A percentile compares a stretch with the other conserved stretches of the same genome.
phyloP scores from a whole-genome alignment of 1,140 invertebrate genomes.

The Paracyclopina nana region DNA sequence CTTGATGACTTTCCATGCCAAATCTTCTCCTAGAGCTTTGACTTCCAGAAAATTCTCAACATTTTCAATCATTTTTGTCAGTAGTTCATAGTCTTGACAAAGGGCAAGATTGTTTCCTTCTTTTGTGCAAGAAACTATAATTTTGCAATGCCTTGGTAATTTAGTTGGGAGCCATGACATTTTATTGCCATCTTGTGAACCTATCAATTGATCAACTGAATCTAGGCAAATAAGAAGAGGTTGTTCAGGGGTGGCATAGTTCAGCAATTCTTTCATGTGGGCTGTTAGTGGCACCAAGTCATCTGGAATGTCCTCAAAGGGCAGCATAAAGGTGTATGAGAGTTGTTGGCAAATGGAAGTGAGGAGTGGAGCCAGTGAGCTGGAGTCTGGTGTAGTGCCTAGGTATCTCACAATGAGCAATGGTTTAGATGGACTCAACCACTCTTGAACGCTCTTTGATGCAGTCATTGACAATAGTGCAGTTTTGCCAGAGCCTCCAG shows the following conservation, averaged over 20 bases:
- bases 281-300: constrained; percentile 85
- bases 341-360: constrained; percentile 90
- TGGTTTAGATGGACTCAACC: constrained; percentile 48
- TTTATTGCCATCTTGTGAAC: constrained; percentile 78
- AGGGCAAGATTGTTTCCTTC: constrained; percentile 66
- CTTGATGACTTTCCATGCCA: constrained; percentile 80
- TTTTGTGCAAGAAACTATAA: constrained; percentile 70
- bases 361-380: constrained; percentile 73
- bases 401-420: constrained; percentile 77
- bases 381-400: constrained; percentile 90
- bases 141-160: constrained; percentile 73
- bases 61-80: constrained; percentile 69
- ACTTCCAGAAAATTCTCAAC: constrained; percentile 85
- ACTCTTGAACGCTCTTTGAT: constrained; percentile 44
- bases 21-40: constrained; percentile 65
- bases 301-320: constrained; percentile 81
- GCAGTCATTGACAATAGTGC: constrained; percentile 83
- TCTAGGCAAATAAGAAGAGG: constrained; percentile 71
- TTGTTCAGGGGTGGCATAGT: constrained; percentile 52
- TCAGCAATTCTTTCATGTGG: constrained; percentile 81
- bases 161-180: constrained; percentile 86
- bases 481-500: constrained; percentile 92
- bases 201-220: constrained; percentile 86
- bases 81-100: constrained; percentile 60
- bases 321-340: constrained; percentile 78